These are phyloP conservation scores for Amiota mariae DNA, from an alignment of 2,888 invertebrate species.

Conservation along the genomic window DNA sequence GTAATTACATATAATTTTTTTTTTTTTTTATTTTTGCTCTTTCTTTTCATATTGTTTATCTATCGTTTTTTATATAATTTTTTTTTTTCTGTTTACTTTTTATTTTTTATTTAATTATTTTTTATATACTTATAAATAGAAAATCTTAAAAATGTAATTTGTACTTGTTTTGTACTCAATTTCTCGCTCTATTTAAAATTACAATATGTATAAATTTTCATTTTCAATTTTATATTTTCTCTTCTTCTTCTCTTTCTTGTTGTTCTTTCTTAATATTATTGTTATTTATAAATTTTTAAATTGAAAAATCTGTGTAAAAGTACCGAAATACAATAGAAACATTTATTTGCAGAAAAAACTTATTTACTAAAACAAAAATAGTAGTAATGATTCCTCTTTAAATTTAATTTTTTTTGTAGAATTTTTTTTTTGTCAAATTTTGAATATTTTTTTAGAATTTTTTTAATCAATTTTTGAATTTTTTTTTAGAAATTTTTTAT, in stretches of 20 bases:
- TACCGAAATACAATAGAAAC: too few species aligned
- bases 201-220: conserved; percentile 53
- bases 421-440: conserved; percentile 28
- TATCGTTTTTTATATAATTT: conserved; percentile 24
- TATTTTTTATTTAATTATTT: conserved; percentile 40
- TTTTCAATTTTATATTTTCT: not conserved
- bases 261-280: conserved; percentile 20
- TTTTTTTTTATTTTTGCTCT: conserved; percentile 29
- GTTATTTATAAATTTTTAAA: conserved; percentile 2
- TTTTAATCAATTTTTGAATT: too few species aligned
- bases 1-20: not conserved
- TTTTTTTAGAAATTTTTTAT: too few species aligned
- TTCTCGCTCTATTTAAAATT: conserved; percentile 60
- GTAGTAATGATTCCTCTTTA: too few species aligned
- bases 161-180: conserved; percentile 71
- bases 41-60: conserved; percentile 27
- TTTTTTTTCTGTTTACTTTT: conserved; percentile 35
- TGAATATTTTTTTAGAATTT: too few species aligned
- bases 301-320: too few species aligned
- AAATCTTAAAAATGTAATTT: conserved; percentile 66
- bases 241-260: conserved; percentile 27
- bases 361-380: too few species aligned
- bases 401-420: conserved; percentile 20
- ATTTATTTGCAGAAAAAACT: too few species aligned
- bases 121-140: conserved; percentile 28